phyloP scores from a whole-genome alignment of 37 sponge, comb jelly and placozoan genomes.

The Oopsacas minuta region DNA sequence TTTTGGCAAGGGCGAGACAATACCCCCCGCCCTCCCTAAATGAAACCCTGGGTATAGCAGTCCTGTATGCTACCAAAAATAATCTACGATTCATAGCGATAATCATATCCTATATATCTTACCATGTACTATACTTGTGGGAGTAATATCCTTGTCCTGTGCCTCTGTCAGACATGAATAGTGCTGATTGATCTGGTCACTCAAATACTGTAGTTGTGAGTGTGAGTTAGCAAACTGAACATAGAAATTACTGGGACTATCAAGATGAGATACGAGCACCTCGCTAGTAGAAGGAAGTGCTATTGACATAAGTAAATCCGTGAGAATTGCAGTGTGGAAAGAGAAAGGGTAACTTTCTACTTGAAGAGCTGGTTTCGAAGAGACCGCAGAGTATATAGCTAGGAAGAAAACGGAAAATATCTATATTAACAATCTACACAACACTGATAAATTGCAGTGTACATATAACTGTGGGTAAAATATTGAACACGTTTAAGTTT shows the following conservation, averaged over 20 bases:
- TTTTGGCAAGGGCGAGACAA: too few relatives aligned
- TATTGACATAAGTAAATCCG: background rate
- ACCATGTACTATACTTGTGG: background rate
- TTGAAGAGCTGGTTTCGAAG: background rate
- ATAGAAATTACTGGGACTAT: conserved; percentile 1
- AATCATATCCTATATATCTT: too few relatives aligned
- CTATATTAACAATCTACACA: background rate
- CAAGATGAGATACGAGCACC: background rate
- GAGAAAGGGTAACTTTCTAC: background rate
- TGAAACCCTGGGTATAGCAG: too few relatives aligned
- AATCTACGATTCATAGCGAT: too few relatives aligned
- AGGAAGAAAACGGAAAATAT: background rate
- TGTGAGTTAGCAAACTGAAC: background rate
- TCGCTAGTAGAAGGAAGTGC: background rate
- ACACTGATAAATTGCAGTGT: background rate
- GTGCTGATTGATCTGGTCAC: conserved; percentile 14
- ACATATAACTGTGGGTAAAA: background rate
- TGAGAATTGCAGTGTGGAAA: background rate
- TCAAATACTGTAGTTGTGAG: background rate
- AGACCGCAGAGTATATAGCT: background rate
- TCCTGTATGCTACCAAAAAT: too few relatives aligned
- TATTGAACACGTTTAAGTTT: background rate
- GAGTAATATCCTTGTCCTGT: background rate
- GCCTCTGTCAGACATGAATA: background rate
- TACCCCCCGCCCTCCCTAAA: too few relatives aligned